Percentiles rank a stretch among this genome's conserved stretches.
Conservation (phyloP, 2,888 invertebrate species). For the Galeopsomyia nigrocyanea region DNA sequence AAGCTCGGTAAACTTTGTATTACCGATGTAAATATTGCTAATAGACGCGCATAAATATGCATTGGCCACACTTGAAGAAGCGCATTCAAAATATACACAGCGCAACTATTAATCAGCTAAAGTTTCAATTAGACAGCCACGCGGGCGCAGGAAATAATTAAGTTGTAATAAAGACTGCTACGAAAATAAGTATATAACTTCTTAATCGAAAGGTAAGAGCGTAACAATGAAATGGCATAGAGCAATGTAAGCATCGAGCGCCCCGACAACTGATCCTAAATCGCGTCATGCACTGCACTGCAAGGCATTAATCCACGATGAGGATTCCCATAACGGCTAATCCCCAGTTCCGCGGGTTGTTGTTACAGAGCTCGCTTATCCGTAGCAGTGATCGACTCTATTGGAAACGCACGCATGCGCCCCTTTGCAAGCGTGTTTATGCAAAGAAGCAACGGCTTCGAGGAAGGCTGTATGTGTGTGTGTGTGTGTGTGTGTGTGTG, state of each 20-base stretch:
- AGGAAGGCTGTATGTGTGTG: slow-evolving; percentile 33
- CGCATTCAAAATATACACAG: too few species aligned
- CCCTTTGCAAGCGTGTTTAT: slow-evolving; percentile 54
- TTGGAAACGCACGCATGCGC: slow-evolving; percentile 46
- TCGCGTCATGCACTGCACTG: not conserved
- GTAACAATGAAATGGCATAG: not conserved
- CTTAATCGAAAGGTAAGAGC: not conserved
- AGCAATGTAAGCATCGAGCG: too few species aligned
- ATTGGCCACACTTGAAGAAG: too few species aligned
- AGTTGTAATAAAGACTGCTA: not conserved
- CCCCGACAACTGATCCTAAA: too few species aligned
- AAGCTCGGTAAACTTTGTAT: too few species aligned
- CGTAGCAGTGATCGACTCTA: not conserved
- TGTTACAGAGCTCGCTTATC: too few species aligned
- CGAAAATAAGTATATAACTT: slow-evolving; percentile 5
- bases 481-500: not conserved
- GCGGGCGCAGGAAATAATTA: too few species aligned
- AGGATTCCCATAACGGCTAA: slow-evolving; percentile 2
- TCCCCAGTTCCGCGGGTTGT: too few species aligned
- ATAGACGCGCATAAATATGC: too few species aligned
- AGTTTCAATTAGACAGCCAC: too few species aligned
- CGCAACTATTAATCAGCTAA: too few species aligned
- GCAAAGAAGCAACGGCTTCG: slow-evolving; percentile 53
- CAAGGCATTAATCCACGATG: slow-evolving; percentile 10
- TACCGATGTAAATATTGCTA: too few species aligned